Evolutionary conservation across 2,797 vertebrate genomes (phyloP), one percentile per base, ranked within the genome.

Genomic region (Sebastiscus albofasciatus): DNA sequence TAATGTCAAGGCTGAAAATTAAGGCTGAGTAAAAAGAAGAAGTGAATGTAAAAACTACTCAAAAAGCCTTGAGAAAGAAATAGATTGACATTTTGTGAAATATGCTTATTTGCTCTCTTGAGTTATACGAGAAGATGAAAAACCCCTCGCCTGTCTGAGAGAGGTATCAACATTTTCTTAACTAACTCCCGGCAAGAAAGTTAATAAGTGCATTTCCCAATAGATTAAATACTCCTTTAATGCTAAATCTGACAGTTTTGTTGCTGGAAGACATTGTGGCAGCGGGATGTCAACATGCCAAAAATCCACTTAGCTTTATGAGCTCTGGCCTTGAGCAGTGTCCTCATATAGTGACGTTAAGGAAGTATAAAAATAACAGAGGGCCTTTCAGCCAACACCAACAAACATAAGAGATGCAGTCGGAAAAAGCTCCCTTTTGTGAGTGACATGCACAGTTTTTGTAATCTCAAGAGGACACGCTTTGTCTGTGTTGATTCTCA

Each of bases 271-370:
- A 52, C 27, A 26, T 18, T 26, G 18, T 55, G 14, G 52, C 26
- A 62, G 55, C 62, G 20, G 7, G 34, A 65, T 59, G 71, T 72
- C 67, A 70, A 83, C 11, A 61, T 70, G 84, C 82, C 82, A 90
- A 49, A 78, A 72, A 59, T 58, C 26, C 81, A 85, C 79, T 87
- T 61, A 83, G 55, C 13, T 20, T 13, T n/a, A 81, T 83, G 36
- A 85, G 74, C 68, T 68, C n/a, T 24, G 39, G 31, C 13, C 26
- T 39, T 52, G 60, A 70, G 20, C 29, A 36, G 16, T 26, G 65
- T 39, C 42, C 73, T 64, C 18, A 26, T 71, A 24, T 8, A 46
- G 36, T 82, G 31, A 80, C 77, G 61, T 79, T 72, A 64, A 71
- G 66, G 33, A 59, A 39, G 29, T 20, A n/a, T 60, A 27, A 52